phyloP scores from a whole-genome alignment of 2,113 vertebrate genomes.

The Bujurquina vittata region DNA sequence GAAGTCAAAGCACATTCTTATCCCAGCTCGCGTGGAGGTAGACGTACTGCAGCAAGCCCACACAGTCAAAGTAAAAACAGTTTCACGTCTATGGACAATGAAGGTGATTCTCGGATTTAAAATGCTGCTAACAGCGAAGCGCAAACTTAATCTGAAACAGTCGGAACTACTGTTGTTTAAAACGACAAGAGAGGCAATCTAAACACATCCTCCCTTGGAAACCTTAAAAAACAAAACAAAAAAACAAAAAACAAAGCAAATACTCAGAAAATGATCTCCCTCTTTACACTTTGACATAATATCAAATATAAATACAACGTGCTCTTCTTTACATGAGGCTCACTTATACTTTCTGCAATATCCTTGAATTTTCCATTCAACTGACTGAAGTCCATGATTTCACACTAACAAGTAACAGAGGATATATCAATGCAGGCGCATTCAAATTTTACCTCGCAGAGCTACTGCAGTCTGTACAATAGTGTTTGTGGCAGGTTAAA shows the following conservation, averaged over 20 bases:
- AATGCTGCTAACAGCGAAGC: slow-evolving; percentile 22
- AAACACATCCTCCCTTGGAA: slow-evolving; percentile 27
- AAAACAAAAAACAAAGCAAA: background rate
- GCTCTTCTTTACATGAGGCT: slow-evolving; percentile 46
- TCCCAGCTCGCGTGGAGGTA: slow-evolving; percentile 77
- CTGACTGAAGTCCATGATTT: slow-evolving; percentile 13
- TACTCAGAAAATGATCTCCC: slow-evolving; percentile 10
- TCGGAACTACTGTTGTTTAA: slow-evolving; percentile 1
- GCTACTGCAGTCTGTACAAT: slow-evolving; percentile 30
- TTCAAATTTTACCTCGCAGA: slow-evolving; percentile 27
- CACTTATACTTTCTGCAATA: slow-evolving; percentile 6
- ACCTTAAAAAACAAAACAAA: slow-evolving; percentile 1
- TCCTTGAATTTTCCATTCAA: slow-evolving; percentile 14
- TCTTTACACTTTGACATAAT: slow-evolving; percentile 22
- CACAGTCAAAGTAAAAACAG: slow-evolving; percentile 44
- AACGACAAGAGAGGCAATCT: slow-evolving; percentile 16
- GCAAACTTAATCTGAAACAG: slow-evolving; percentile 25
- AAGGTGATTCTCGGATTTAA: slow-evolving; percentile 21
- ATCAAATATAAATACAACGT: slow-evolving; percentile 59
- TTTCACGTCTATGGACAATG: slow-evolving; percentile 23
- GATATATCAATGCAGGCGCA: slow-evolving; percentile 18
- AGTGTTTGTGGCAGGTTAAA: slow-evolving; percentile 47
- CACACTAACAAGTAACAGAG: slow-evolving; percentile 31
- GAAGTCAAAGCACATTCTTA: slow-evolving; percentile 71
- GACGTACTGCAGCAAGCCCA: slow-evolving; percentile 75